A percentile compares a stretch with the other conserved stretches of the same genome.
Conservation (phyloP, 1,140 invertebrate species). For the Spodoptera frugiperda region DNA sequence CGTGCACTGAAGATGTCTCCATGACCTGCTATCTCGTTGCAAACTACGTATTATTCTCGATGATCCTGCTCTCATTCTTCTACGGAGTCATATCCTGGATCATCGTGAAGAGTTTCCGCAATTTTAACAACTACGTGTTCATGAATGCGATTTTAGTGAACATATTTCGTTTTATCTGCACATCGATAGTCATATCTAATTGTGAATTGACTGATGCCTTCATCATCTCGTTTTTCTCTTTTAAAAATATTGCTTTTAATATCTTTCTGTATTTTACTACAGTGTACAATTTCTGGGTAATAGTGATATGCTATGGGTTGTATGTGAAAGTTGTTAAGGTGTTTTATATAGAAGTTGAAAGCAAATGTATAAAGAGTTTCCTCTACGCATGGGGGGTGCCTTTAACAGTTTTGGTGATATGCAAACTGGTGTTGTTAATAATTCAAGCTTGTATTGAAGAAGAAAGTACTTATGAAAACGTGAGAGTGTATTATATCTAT, state of each 20-base stretch:
- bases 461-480: not conserved
- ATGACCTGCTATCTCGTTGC: not conserved
- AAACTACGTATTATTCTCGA: not conserved
- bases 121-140: constrained; percentile 8
- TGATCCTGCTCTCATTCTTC: not conserved
- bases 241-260: not conserved
- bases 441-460: not conserved
- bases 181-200: not conserved
- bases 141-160: not conserved
- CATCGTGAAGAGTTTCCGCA: not conserved
- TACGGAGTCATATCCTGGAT: not conserved
- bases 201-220: not conserved
- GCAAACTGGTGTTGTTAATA: not conserved
- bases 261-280: not conserved
- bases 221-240: not conserved
- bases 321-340: constrained; percentile 9
- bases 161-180: not conserved
- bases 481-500: not conserved
- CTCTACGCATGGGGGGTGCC: not conserved
- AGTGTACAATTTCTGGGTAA: constrained; percentile 1
- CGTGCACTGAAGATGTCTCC: not conserved
- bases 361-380: not conserved
- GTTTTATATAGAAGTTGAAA: not conserved
- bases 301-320: not conserved
- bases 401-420: not conserved